Evolutionary conservation across 1,140 invertebrate genomes (phyloP), one percentile per base, ranked within the genome.

Genomic region (Meloidogyne chitwoodi): DNA sequence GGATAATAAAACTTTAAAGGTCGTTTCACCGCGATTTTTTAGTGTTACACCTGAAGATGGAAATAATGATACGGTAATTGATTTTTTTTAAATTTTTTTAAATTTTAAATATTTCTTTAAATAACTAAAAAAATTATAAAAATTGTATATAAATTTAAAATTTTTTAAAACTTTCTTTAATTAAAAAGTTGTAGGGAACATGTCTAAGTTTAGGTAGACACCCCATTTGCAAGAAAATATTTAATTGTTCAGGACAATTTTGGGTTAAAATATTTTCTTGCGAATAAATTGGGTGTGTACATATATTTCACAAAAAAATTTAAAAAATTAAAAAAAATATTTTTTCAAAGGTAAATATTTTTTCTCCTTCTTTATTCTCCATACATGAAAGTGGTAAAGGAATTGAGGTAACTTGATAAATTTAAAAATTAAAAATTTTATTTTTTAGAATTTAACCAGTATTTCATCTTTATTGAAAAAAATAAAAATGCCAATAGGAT

Each of bases 21-120:
- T 85, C 27, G 77, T 81, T 41, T 87, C 85, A 10, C 84, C 84
- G 3, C 71, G 84, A 34, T 77, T 85, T 29, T 68, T 85, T 38
- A 71, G 70, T 44, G 80, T 81, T 19, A 77, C 48, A 34, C 81
- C 78, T 4, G 80, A 81, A 31, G 64, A 75, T 6, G 11, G 12
- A 24, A 27, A 77, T 22, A 74, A 74, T 19, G 68, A 74, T 31
- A 82, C 68, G 38, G 76, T 83, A 31, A 29, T 6, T 2, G 62
- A 29, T 26, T 29, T 29, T 26, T 10, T 24, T 22, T 29, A 14
- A 66, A 66, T 31, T 67, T 19, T 19, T 0, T 6, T 29, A n/a
- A n/a, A n/a, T n/a, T n/a, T n/a, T n/a, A n/a, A n/a, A n/a, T n/a
- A n/a, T n/a, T n/a, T n/a, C n/a, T n/a, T n/a, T n/a, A n/a, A n/a